These are phyloP conservation scores for Gambusia holbrooki DNA, from an alignment of 2,113 vertebrate genomes.

Conservation along the genomic window DNA sequence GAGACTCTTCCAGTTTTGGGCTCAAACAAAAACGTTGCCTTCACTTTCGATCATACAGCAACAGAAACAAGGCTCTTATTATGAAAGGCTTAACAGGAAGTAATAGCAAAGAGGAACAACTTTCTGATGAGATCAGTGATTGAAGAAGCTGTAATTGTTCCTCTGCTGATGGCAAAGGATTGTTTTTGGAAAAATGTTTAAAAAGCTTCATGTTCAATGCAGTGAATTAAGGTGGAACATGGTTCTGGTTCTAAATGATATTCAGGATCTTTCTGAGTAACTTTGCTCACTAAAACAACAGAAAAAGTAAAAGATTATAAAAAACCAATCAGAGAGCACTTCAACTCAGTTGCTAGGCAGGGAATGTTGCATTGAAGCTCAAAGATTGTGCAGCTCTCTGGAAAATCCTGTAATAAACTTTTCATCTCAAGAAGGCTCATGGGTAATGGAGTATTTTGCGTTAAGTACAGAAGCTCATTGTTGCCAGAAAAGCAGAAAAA, in stretches of 20 bases:
- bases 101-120: constrained; percentile 20
- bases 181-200: no score
- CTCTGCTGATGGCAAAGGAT: background rate
- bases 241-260: background rate
- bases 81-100: constrained; percentile 24
- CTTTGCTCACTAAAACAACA: background rate
- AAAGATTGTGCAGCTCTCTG: background rate
- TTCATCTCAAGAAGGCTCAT: background rate
- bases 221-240: no score
- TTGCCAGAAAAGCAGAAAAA: background rate
- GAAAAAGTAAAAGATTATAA: background rate
- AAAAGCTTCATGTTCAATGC: no score
- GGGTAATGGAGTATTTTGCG: background rate
- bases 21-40: constrained; percentile 57
- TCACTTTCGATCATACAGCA: constrained; percentile 74
- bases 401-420: background rate
- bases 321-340: constrained; percentile 15
- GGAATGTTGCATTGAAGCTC: background rate
- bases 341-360: background rate
- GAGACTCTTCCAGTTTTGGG: background rate
- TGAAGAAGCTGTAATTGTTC: background rate
- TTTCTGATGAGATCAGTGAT: background rate
- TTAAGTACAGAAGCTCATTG: background rate
- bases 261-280: background rate
- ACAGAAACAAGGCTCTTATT: constrained; percentile 45